Evolutionary conservation across 2,888 invertebrate species (phyloP).

Genomic region (Homarus gammarus): DNA sequence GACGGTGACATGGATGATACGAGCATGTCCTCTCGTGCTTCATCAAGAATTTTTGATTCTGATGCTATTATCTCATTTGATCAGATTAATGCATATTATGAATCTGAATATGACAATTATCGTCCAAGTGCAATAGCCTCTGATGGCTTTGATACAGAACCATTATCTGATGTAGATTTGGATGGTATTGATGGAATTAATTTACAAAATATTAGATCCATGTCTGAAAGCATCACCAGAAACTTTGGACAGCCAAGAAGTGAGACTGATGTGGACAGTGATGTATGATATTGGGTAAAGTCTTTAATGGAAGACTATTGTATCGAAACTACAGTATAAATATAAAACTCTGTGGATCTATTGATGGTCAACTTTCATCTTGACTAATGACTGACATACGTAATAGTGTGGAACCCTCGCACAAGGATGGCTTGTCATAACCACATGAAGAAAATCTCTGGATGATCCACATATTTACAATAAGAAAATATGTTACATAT

Average conservation of each 20-base stretch:
- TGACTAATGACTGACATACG: not conserved
- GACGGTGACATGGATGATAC: constrained; percentile 85
- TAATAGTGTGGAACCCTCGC: not conserved
- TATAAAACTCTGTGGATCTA: not conserved
- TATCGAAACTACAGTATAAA: constrained; percentile 69
- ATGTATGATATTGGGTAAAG: constrained; percentile 75
- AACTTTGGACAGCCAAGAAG: constrained; percentile 83
- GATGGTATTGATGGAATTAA: constrained; percentile 80
- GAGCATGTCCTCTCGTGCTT: constrained; percentile 90
- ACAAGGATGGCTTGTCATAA: constrained; percentile 3
- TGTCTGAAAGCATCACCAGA: constrained; percentile 87
- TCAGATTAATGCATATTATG: constrained; percentile 87
- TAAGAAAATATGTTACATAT: not conserved
- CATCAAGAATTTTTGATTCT: constrained; percentile 88
- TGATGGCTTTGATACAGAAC: constrained; percentile 71
- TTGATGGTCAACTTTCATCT: not conserved
- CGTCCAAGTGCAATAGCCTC: constrained; percentile 77
- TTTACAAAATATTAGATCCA: constrained; percentile 86
- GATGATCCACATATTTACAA: not conserved
- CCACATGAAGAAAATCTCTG: not conserved
- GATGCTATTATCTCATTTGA: constrained; percentile 80
- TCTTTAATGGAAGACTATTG: constrained; percentile 72
- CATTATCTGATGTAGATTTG: constrained; percentile 78
- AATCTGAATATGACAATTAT: constrained; percentile 86
- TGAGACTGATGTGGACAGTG: constrained; percentile 74